Evolutionary conservation across 2,113 vertebrate species (phyloP).

Genomic region (Ranitomeya imitator): DNA sequence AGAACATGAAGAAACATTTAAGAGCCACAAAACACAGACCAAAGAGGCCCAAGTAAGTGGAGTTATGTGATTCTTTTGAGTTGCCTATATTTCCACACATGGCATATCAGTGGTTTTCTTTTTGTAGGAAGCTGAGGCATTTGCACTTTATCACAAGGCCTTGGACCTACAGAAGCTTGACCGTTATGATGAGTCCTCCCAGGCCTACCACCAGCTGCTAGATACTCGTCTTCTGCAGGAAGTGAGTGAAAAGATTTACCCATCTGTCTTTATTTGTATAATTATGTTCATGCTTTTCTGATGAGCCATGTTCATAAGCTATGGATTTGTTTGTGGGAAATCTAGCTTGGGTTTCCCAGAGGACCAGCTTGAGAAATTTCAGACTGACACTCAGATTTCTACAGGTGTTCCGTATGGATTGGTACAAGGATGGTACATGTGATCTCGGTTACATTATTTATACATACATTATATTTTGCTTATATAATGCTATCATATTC

Average conservation of each 20-base stretch:
- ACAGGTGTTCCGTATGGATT: too few relatives aligned
- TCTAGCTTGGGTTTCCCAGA: too few relatives aligned
- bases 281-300: too few relatives aligned
- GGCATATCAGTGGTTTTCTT: neutral
- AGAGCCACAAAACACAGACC: conserved; percentile 88
- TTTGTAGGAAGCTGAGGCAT: conserved; percentile 92
- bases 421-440: too few relatives aligned
- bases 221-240: conserved; percentile 92
- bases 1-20: conserved; percentile 86
- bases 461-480: too few relatives aligned
- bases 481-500: too few relatives aligned
- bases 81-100: neutral
- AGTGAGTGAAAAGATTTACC: conserved; percentile 71
- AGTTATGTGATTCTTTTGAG: neutral
- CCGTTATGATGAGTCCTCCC: conserved; percentile 90
- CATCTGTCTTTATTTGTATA: neutral
- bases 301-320: too few relatives aligned
- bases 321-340: too few relatives aligned
- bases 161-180: conserved; percentile 98
- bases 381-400: too few relatives aligned
- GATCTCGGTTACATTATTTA: too few relatives aligned
- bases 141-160: conserved; percentile 95
- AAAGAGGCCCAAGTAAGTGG: conserved; percentile 91
- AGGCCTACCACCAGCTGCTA: conserved; percentile 92
- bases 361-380: too few relatives aligned